Percentiles rank a stretch among this genome's conserved stretches.
phyloP scores from a whole-genome alignment of 2,113 vertebrate genomes.

The Apteryx owenii region DNA sequence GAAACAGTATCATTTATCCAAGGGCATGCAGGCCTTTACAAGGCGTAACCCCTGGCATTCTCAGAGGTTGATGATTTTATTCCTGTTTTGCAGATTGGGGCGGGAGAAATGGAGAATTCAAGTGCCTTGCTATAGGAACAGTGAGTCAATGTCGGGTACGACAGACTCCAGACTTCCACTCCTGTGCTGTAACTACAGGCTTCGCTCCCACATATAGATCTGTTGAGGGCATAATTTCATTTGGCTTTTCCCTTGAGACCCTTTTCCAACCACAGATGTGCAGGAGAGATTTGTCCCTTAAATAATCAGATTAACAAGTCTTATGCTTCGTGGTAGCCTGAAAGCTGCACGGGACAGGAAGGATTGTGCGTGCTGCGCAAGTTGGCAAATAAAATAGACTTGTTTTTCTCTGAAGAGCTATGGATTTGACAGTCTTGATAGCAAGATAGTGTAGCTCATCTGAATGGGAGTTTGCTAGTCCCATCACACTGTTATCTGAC shows the following conservation, averaged over 20 bases:
- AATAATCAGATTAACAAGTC: not conserved
- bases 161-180: not conserved
- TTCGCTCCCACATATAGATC: not conserved
- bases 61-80: not conserved
- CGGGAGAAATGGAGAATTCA: not conserved
- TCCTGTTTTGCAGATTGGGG: not conserved
- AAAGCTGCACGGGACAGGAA: not conserved
- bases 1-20: not conserved
- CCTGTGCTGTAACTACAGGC: not conserved
- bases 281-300: not conserved
- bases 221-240: not conserved
- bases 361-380: not conserved
- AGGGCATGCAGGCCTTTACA: not conserved
- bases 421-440: not conserved
- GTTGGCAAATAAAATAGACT: not conserved
- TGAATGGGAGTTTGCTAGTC: not conserved
- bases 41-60: not conserved
- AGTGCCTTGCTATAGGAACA: not conserved
- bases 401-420: not conserved
- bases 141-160: not conserved
- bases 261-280: not conserved
- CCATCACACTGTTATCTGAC: not conserved
- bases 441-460: not conserved
- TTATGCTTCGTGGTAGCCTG: not conserved
- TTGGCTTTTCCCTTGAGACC: constrained; percentile 5